Evolutionary conservation across 2,113 vertebrate species (phyloP), one percentile per base, ranked within the genome.

Genomic region (Percopsis transmontana): DNA sequence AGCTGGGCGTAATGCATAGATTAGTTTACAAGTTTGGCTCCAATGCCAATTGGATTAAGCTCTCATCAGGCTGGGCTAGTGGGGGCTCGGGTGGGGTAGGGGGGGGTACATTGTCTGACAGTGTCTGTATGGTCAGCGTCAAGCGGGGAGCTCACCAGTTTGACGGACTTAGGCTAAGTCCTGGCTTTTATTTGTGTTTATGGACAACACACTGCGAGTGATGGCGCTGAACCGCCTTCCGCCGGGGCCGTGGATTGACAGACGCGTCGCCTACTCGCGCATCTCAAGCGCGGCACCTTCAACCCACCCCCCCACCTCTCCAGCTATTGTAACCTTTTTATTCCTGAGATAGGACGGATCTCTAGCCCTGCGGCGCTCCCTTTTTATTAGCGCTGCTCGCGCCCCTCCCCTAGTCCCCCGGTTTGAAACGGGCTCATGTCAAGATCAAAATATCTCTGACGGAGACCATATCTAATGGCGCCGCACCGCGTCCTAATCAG

Each of bases 21-120:
- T 93, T 93, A 92, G 85, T 92, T 92, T 90, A 92, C 87, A 90
- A 91, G 89, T 92, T 89, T 88, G 90, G 91, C 87, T 87, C 76
- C 85, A 72, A 74, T 71, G 83, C 88, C 90, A 90, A 91, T 90
- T 91, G 92, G 92, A 92, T 92, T 91, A 90, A 79, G 77, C 82
- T 7, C 66, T 82, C 85, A 74, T 86, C 84, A 76, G 63, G 72
- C 83, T 60, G 80, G 55, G 78, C 13, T n/a, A 14, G 14, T 1
- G 14, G 5, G 5, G 4, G n/a, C n/a, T 47, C 11, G 6, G 44
- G n/a, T 14, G 44, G 44, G n/a, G 44, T n/a, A 11, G 82, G 81
- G 81, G 70, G 70, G 68, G 86, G 72, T 82, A 72, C 85, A 84
- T 84, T 86, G 90, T 92, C 85, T 91, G 90, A 91, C 88, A 74